Evolutionary conservation across 1,140 invertebrate genomes (phyloP).

Genomic region (Whitmania pigra): DNA sequence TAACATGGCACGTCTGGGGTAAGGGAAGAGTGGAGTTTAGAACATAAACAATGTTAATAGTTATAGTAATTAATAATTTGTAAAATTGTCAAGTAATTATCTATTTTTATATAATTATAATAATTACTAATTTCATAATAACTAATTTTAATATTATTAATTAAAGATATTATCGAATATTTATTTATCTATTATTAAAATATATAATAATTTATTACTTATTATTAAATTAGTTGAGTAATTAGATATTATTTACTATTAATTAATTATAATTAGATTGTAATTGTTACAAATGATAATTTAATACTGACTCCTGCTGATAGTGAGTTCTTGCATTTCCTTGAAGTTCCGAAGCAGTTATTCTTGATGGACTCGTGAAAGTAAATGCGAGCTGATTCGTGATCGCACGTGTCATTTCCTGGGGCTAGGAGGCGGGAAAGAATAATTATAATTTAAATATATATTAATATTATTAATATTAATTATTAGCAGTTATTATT

Average conservation of each 20-base stretch:
- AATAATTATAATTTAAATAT: no score
- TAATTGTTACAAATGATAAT: no score
- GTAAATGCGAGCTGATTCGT: neutral
- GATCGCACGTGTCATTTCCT: neutral
- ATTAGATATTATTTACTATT: neutral
- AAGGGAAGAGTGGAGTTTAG: neutral
- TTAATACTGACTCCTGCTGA: no score
- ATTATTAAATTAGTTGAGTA: neutral
- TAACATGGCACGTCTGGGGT: no score
- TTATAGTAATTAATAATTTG: neutral
- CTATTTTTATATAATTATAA: neutral
- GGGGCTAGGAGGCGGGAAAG: no score
- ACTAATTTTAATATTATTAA: neutral
- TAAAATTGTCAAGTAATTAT: neutral
- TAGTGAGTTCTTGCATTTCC: neutral
- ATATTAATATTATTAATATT: no score
- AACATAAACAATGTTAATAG: neutral
- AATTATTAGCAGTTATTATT: no score
- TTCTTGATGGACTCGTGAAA: neutral
- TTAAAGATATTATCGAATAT: neutral
- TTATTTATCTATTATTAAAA: neutral
- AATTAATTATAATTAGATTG: no score
- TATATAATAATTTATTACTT: no score
- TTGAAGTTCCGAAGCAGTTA: slow-evolving; percentile 4
- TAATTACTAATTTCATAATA: neutral